phyloP scores from a whole-genome alignment of 1,140 invertebrate species.

The Bombus superbus region DNA sequence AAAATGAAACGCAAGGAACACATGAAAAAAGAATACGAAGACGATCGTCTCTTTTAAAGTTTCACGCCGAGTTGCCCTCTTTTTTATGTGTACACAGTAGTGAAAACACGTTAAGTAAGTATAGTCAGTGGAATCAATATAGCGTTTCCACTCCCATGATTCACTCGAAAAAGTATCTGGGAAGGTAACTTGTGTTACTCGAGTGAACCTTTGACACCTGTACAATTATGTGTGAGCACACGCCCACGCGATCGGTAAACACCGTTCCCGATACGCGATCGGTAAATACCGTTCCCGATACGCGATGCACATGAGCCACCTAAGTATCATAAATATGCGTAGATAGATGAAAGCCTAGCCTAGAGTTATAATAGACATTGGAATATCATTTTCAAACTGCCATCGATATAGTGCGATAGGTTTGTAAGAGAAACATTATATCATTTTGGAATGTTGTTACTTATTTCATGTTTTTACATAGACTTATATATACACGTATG shows the following conservation, averaged over 20 bases:
- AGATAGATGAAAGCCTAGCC: slow-evolving; percentile 69
- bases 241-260: slow-evolving; percentile 9
- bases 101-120: background rate
- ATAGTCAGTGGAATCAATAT: background rate
- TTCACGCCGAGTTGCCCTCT: background rate
- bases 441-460: background rate
- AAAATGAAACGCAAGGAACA: too few species aligned
- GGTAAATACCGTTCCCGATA: slow-evolving; percentile 28
- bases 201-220: background rate
- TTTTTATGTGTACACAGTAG: background rate
- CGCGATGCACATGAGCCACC: slow-evolving; percentile 6
- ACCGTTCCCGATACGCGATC: slow-evolving; percentile 22
- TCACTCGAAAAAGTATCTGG: background rate
- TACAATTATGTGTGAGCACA: background rate
- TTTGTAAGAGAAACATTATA: slow-evolving; percentile 16
- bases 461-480: background rate
- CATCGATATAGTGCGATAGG: background rate
- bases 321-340: background rate
- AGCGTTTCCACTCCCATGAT: background rate
- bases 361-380: slow-evolving; percentile 63
- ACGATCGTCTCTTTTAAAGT: background rate
- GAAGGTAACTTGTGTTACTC: slow-evolving; percentile 16
- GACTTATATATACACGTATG: too few species aligned
- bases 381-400: slow-evolving; percentile 46
- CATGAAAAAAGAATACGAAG: background rate